Conservation (phyloP, 2,113 vertebrate species). For the Rhea pennata region DNA sequence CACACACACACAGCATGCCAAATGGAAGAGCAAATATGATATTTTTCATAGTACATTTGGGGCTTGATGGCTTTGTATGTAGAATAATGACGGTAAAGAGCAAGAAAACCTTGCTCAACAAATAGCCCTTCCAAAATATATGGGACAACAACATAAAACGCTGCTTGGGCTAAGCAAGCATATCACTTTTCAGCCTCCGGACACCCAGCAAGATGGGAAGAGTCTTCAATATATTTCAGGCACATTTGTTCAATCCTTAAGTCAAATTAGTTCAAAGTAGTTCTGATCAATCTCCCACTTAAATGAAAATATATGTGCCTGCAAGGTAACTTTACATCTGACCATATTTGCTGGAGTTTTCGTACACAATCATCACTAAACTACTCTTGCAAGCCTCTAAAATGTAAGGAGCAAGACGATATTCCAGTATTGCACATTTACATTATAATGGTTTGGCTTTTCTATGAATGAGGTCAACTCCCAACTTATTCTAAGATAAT, state of each 20-base stretch:
- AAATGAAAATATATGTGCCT: background rate
- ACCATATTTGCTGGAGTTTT: background rate
- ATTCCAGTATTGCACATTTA: background rate
- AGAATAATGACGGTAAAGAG: background rate
- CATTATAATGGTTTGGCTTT: background rate
- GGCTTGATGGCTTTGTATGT: background rate
- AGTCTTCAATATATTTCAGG: background rate
- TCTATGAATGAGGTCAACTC: background rate
- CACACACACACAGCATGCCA: rapidly evolving
- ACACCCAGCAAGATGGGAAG: background rate
- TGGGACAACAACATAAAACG: background rate
- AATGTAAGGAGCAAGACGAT: background rate
- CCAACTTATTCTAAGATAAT: background rate
- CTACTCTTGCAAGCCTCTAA: background rate
- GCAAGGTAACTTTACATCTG: background rate
- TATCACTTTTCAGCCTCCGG: background rate
- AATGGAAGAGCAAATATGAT: background rate
- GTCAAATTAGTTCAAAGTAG: background rate
- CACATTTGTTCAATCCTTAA: background rate
- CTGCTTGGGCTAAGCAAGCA: background rate
- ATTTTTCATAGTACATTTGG: rapidly evolving
- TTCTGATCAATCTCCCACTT: background rate
- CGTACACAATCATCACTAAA: background rate
- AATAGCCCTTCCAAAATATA: background rate
- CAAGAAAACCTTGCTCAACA: background rate